Evolutionary conservation across 2,888 invertebrate species (phyloP).

Genomic region (Acanthoscelides obtectus): DNA sequence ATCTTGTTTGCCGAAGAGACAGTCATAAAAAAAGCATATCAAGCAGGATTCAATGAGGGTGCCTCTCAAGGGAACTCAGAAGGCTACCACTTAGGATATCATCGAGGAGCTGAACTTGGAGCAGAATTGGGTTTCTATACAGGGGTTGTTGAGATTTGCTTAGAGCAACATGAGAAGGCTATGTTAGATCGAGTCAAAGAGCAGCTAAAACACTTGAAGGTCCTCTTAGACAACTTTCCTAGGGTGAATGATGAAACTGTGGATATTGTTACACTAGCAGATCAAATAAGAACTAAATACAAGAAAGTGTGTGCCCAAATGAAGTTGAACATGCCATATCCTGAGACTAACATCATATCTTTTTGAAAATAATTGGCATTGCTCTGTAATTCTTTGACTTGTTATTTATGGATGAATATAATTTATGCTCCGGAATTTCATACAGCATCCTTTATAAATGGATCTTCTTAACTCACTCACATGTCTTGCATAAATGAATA

Average conservation of each 20-base stretch:
- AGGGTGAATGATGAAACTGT: constrained; percentile 57
- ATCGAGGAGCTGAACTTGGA: constrained; percentile 70
- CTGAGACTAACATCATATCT: constrained; percentile 55
- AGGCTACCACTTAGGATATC: constrained; percentile 72
- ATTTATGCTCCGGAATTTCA: too few species aligned
- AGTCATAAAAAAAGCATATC: constrained; percentile 58
- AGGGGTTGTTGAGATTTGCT: constrained; percentile 52
- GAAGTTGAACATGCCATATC: constrained; percentile 54
- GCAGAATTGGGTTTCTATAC: constrained; percentile 73
- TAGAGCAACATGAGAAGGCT: constrained; percentile 21
- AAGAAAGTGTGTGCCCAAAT: constrained; percentile 65
- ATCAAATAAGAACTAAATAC: constrained; percentile 63
- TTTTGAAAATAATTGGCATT: constrained; percentile 53
- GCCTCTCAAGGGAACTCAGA: constrained; percentile 58
- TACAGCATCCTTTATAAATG: too few species aligned
- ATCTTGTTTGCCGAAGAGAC: constrained; percentile 67
- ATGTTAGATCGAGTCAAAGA: constrained; percentile 53
- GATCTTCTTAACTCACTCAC: too few species aligned
- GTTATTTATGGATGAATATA: too few species aligned
- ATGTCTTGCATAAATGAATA: too few species aligned
- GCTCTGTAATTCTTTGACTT: too few species aligned
- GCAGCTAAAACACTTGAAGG: constrained; percentile 54
- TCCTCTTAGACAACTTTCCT: constrained; percentile 62
- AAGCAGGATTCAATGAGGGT: constrained; percentile 65
- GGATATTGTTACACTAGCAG: constrained; percentile 60